Percentiles rank a stretch among this genome's conserved stretches.
Evolutionary conservation across 2,113 vertebrate genomes (phyloP).

Genomic region (Addax nasomaculatus): DNA sequence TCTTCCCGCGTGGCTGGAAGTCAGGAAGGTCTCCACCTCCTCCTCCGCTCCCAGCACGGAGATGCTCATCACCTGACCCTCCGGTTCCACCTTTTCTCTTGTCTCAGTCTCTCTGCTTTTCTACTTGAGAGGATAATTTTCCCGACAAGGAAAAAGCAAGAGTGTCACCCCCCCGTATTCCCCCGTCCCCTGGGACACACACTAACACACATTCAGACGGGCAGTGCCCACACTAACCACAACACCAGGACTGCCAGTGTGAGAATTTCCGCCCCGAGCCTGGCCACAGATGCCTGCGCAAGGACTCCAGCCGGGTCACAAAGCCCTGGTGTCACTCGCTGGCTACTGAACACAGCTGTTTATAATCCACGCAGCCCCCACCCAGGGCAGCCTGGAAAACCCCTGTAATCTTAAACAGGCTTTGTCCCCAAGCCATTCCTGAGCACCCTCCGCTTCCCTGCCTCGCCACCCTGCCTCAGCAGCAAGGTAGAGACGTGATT

Average conservation of each 20-base stretch:
- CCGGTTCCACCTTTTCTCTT: not conserved
- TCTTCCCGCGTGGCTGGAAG: rapidly evolving
- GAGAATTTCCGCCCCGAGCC: not conserved
- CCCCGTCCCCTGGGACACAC: not conserved
- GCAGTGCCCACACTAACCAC: not conserved
- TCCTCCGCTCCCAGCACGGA: rapidly evolving
- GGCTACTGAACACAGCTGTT: slow-evolving; percentile 21
- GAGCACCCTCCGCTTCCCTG: not conserved
- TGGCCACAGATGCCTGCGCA: not conserved
- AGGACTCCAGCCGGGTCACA: not conserved
- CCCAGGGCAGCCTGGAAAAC: not conserved
- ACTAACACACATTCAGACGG: not conserved
- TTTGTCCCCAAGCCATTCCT: not conserved
- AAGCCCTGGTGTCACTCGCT: not conserved
- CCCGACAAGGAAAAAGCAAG: not conserved
- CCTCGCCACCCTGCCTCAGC: not conserved
- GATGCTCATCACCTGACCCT: rapidly evolving
- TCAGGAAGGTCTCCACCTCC: rapidly evolving
- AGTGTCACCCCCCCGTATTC: too few species aligned
- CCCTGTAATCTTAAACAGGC: slow-evolving; percentile 14
- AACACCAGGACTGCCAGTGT: not conserved
- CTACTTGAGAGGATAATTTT: slow-evolving; percentile 20
- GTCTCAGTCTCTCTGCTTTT: not conserved
- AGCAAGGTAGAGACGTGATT: not conserved
- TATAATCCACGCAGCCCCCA: not conserved